phyloP scores from a whole-genome alignment of 1,140 invertebrate species.

The Zelostemma sp. region DNA sequence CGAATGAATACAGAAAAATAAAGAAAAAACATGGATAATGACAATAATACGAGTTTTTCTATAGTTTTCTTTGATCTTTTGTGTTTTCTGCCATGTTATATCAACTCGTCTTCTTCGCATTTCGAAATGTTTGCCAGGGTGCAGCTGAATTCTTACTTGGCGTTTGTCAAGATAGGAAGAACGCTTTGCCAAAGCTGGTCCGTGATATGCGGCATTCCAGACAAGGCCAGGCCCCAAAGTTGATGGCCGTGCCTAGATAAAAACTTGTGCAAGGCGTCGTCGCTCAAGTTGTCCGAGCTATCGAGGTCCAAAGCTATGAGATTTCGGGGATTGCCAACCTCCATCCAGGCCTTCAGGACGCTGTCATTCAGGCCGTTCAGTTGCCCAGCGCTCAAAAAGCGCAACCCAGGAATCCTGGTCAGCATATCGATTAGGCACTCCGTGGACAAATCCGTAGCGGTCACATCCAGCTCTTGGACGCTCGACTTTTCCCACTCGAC shows the following conservation, averaged over 20 bases:
- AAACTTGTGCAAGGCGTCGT: conserved; percentile 93
- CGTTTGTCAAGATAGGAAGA: conserved; percentile 89
- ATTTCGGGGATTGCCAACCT: conserved; percentile 87
- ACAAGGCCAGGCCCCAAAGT: conserved; percentile 87
- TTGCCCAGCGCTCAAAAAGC: conserved; percentile 94
- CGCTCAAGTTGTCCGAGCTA: conserved; percentile 94
- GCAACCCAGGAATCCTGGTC: conserved; percentile 85
- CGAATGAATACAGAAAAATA: no score
- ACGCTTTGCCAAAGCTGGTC: conserved; percentile 97
- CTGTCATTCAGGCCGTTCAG: conserved; percentile 97
- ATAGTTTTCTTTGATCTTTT: no score
- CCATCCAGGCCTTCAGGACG: conserved; percentile 91
- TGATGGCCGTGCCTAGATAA: conserved; percentile 89
- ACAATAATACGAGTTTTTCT: no score
- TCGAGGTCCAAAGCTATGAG: conserved; percentile 93
- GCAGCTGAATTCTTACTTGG: conserved; percentile 80
- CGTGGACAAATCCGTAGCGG: conserved; percentile 94
- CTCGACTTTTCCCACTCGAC: conserved; percentile 98
- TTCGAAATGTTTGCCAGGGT: no score
- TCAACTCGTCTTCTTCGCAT: no score
- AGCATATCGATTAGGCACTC: conserved; percentile 96
- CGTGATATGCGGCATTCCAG: conserved; percentile 97
- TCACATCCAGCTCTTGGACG: conserved; percentile 95
- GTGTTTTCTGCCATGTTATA: no score
- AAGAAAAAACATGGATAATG: no score